Evolutionary conservation across 2,888 invertebrate genomes (phyloP).

Genomic region (Tinea pellionella): DNA sequence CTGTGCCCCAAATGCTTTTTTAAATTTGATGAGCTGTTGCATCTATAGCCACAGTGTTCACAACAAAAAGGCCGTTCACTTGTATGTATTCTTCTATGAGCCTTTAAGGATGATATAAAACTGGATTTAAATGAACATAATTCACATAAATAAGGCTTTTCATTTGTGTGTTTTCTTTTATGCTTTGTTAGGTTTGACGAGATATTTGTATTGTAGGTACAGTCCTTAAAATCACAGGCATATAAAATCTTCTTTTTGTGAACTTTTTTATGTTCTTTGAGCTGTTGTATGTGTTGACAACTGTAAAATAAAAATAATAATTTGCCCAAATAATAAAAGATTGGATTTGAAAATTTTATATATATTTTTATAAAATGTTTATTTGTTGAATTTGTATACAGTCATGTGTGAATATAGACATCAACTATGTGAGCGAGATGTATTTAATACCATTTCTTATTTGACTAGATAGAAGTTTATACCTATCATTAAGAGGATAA

Average conservation of each 20-base stretch:
- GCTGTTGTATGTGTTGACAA: slow-evolving; percentile 44
- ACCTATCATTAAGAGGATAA: no score
- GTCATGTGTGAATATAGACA: no score
- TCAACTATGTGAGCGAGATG: no score
- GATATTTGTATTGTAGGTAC: slow-evolving; percentile 64
- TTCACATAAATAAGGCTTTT: slow-evolving; percentile 58
- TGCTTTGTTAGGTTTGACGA: slow-evolving; percentile 59
- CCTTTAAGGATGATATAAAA: slow-evolving; percentile 55
- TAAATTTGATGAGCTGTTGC: slow-evolving; percentile 61
- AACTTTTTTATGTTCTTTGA: slow-evolving; percentile 44
- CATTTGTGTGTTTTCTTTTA: slow-evolving; percentile 49
- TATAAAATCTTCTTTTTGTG: slow-evolving; percentile 26
- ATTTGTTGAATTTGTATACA: no score
- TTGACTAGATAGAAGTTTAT: no score
- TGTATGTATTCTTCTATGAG: slow-evolving; percentile 53
- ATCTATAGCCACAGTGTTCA: slow-evolving; percentile 44
- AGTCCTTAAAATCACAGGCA: slow-evolving; percentile 58
- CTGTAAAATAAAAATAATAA: no score
- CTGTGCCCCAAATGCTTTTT: slow-evolving; percentile 50
- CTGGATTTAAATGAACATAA: slow-evolving; percentile 55
- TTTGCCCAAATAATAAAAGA: no score
- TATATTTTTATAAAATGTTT: slow-evolving; percentile 12
- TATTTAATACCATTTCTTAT: no score
- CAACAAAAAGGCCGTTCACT: slow-evolving; percentile 50
- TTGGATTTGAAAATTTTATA: no score